Percentiles rank a stretch among this genome's conserved stretches.
Evolutionary conservation across 2,113 vertebrate species (phyloP).

Genomic region (Platichthys flesus): DNA sequence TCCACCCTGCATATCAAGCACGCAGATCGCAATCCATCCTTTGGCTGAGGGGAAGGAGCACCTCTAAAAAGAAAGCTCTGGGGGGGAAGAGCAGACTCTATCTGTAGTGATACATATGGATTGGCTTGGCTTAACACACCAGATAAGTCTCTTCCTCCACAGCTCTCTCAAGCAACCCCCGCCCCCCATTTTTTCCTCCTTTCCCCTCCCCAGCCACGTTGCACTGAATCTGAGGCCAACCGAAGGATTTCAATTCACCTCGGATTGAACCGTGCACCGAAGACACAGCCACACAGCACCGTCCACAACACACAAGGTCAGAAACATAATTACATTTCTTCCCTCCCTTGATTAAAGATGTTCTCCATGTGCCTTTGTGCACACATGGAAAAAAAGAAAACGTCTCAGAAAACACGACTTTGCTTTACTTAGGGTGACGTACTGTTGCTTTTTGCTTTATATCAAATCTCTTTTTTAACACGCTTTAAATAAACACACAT

Average conservation of each 20-base stretch:
- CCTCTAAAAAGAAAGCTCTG: constrained; percentile 62
- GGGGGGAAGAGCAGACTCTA: constrained; percentile 42
- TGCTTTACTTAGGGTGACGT: constrained; percentile 61
- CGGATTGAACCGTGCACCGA: constrained; percentile 32
- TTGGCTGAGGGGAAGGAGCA: constrained; percentile 64
- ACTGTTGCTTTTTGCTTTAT: constrained; percentile 13
- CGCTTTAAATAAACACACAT: constrained; percentile 67
- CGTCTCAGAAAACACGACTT: constrained; percentile 22
- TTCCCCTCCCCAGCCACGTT: constrained; percentile 34
- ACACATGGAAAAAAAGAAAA: constrained; percentile 42
- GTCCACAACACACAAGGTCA: constrained; percentile 54
- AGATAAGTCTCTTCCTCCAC: constrained; percentile 65
- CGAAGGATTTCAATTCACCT: constrained; percentile 43
- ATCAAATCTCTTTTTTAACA: constrained; percentile 46
- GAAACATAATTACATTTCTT: constrained; percentile 76
- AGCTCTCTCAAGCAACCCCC: constrained; percentile 42
- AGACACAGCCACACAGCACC: constrained; percentile 75
- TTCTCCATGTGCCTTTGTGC: constrained; percentile 49
- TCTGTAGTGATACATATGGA: constrained; percentile 68
- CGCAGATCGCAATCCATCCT: constrained; percentile 56
- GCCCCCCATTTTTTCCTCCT: neutral
- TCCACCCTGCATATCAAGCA: constrained; percentile 61
- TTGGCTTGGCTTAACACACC: constrained; percentile 65
- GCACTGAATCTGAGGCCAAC: constrained; percentile 49
- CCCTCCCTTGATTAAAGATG: constrained; percentile 61